Conservation (phyloP, 2,797 vertebrate species). For the Pangasius larnaudii region DNA sequence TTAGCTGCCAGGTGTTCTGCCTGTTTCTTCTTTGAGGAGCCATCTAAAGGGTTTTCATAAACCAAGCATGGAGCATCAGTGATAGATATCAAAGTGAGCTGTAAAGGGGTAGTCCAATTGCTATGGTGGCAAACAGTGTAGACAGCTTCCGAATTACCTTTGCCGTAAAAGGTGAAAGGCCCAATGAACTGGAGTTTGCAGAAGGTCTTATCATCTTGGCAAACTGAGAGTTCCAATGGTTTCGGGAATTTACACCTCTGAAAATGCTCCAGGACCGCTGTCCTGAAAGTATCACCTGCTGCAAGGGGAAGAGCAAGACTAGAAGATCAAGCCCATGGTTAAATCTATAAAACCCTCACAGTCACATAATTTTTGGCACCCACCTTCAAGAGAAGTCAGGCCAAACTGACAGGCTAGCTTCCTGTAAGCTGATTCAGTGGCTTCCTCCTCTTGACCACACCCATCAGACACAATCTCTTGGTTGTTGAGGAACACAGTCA, state of each 20-base stretch:
- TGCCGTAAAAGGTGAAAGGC: slow-evolving; percentile 51
- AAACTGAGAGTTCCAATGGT: slow-evolving; percentile 23
- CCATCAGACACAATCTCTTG: slow-evolving; percentile 25
- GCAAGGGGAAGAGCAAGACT: neutral
- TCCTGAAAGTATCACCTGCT: slow-evolving; percentile 50
- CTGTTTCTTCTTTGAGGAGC: slow-evolving; percentile 53
- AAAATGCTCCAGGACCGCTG: slow-evolving; percentile 52
- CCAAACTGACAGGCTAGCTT: slow-evolving; percentile 52
- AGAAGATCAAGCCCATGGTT: neutral
- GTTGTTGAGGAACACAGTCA: slow-evolving; percentile 53
- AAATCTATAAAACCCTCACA: neutral
- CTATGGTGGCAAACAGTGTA: neutral
- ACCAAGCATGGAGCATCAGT: neutral
- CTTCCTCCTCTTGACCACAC: slow-evolving; percentile 26
- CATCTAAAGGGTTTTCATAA: slow-evolving; percentile 42
- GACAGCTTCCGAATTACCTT: slow-evolving; percentile 48
- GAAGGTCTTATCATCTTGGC: slow-evolving; percentile 25
- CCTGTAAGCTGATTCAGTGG: slow-evolving; percentile 56
- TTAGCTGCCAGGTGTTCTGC: slow-evolving; percentile 64
- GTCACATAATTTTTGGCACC: neutral
- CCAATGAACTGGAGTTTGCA: slow-evolving; percentile 57
- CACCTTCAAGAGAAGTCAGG: slow-evolving; percentile 46
- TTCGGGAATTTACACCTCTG: slow-evolving; percentile 11
- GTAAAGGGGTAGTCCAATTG: neutral
- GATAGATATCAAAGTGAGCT: neutral